phyloP scores from a whole-genome alignment of 1,140 invertebrate species.

The Drosophila insularis region DNA sequence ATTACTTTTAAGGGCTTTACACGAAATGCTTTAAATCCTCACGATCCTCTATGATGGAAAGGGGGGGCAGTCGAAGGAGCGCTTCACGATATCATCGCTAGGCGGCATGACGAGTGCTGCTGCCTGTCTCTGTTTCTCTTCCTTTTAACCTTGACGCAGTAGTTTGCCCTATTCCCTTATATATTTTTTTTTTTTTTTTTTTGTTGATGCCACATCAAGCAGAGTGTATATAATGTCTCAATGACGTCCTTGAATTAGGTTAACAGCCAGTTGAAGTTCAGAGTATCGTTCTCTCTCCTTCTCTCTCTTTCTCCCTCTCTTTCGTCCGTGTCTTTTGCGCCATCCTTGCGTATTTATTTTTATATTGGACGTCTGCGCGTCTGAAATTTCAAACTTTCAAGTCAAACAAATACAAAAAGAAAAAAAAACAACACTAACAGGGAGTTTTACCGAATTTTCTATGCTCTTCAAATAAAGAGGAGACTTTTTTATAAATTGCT shows the following conservation, averaged over 20 bases:
- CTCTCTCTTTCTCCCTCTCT: conserved; percentile 4
- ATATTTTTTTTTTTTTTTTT: conserved; percentile 50
- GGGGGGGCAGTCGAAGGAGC: too few species aligned
- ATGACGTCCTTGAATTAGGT: conserved; percentile 82
- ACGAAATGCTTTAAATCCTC: too few species aligned
- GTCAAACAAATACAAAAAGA: neutral
- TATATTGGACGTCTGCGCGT: conserved; percentile 67
- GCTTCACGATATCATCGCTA: neutral
- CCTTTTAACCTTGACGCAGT: conserved; percentile 75
- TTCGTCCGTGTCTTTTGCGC: conserved; percentile 49
- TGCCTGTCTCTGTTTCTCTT: neutral
- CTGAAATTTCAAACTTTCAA: conserved; percentile 77
- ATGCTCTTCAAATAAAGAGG: too few species aligned
- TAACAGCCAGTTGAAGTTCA: conserved; percentile 67
- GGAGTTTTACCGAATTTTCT: too few species aligned
- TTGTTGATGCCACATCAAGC: neutral
- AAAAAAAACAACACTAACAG: neutral
- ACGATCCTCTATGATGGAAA: too few species aligned
- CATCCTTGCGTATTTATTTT: conserved; percentile 47
- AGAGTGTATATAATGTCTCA: conserved; percentile 74
- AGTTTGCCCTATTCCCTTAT: conserved; percentile 82
- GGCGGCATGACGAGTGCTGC: neutral
- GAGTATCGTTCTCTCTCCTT: conserved; percentile 15
- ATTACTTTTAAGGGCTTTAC: too few species aligned
- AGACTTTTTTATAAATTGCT: too few species aligned